phyloP scores from a whole-genome alignment of 1,140 invertebrate species.

The Monomorium pharaonis region DNA sequence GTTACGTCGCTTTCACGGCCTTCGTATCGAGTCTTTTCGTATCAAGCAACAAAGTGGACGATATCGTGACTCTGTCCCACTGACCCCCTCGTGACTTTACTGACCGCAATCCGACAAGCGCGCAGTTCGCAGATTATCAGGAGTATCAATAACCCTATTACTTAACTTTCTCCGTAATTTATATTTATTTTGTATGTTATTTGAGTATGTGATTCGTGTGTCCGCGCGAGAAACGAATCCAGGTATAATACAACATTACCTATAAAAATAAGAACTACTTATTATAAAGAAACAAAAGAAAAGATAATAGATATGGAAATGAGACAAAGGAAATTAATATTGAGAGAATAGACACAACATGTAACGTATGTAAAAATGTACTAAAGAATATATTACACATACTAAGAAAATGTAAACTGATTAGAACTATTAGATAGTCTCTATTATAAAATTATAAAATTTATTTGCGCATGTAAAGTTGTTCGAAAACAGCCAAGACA shows the following conservation, averaged over 20 bases:
- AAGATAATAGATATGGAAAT: neutral
- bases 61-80: conserved; percentile 38
- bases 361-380: neutral
- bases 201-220: no score
- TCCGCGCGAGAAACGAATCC: neutral
- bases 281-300: neutral
- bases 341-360: neutral
- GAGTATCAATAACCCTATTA: neutral
- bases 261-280: neutral
- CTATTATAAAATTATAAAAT: neutral
- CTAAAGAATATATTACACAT: no score
- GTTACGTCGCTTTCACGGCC: neutral
- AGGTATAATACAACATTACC: neutral
- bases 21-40: conserved; percentile 31
- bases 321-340: neutral
- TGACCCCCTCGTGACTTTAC: conserved; percentile 42
- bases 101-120: neutral
- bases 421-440: neutral
- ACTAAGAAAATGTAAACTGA: no score
- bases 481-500: no score
- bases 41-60: neutral
- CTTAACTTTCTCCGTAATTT: neutral
- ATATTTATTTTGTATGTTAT: neutral
- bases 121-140: neutral
- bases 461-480: neutral